Base-by-base conservation (phyloP, 1,140 invertebrate species). In the Acromyrmex echinatior region DNA sequence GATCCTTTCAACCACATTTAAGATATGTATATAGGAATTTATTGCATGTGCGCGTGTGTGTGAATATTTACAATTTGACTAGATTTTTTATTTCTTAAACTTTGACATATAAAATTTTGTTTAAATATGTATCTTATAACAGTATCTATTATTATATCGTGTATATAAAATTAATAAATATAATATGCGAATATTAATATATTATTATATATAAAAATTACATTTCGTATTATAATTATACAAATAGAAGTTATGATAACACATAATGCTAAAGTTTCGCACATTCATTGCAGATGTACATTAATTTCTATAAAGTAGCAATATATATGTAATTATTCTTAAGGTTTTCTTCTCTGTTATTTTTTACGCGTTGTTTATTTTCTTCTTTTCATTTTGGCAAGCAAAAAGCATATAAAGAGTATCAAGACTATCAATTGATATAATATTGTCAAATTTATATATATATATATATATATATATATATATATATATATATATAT, bases 321-420 rank as follows among this genome's bases (percentile, higher is more conserved):
- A 70, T 81, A 70, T 81, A 81, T 70, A 10, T 70, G 21, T 45
- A 70, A 53, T 71, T n/a, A 80, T n/a, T 80, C n/a, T 2, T 28
- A 31, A 31, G 21, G 21, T 58, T 21, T 71, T 81, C 63, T 56
- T 71, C 21, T 28, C 5, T 18, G 21, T 21, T 45, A 60, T 58
- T 58, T 81, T 81, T 70, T 81, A 21, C 21, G 28, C 10, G 5
- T 16, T 45, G 21, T 49, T 14, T n/a, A 80, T 80, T 56, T 73
- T 60, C 25, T 71, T 56, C 63, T 68, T 18, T 56, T 68, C 18
- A 51, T 56, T 49, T 39, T 62, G 31, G 7, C 39, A 31, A 81
- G 25, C 31, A 71, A 21, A 60, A 58, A 81, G 18, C 62, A 21
- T 5, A 65, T 51, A 5, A 81, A 71, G 16, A 80, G n/a, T n/a